These are phyloP conservation scores for Kryptolebias ocellatus DNA, from an alignment of 2,797 vertebrate genomes.

Conservation along the genomic window DNA sequence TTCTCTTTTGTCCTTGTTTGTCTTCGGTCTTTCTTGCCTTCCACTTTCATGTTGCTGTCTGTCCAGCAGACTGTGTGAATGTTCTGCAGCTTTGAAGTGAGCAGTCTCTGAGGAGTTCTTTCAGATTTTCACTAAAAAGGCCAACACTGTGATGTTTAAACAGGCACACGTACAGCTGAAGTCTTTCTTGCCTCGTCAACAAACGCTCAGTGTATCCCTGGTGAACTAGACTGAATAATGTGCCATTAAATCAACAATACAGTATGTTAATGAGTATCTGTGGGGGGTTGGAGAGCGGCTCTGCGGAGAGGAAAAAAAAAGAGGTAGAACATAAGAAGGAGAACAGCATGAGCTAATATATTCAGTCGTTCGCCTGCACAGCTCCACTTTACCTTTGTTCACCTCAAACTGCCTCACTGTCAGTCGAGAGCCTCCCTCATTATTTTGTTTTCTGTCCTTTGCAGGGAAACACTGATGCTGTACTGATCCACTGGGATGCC, in stretches of 20 bases:
- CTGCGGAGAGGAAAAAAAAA: background rate
- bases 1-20: background rate
- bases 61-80: background rate
- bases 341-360: constrained; percentile 1
- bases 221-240: constrained; percentile 17
- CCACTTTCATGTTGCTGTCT: background rate
- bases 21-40: background rate
- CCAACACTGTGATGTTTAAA: background rate
- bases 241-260: constrained; percentile 19
- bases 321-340: constrained; percentile 3
- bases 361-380: constrained; percentile 7
- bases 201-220: background rate
- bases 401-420: background rate
- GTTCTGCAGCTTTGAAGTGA: constrained; percentile 7
- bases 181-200: constrained; percentile 12
- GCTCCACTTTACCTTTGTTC: constrained; percentile 9
- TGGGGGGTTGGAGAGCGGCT: background rate
- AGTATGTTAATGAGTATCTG: constrained; percentile 22
- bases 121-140: constrained; percentile 1
- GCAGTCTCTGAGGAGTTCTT: constrained; percentile 3
- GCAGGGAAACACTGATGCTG: constrained; percentile 28
- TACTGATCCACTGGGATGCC: constrained; percentile 20
- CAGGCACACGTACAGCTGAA: background rate
- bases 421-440: background rate
- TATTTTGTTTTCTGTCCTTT: constrained; percentile 32